These are phyloP conservation scores for Probosciger aterrimus DNA, from an alignment of 2,113 vertebrate genomes.

Conservation along the genomic window DNA sequence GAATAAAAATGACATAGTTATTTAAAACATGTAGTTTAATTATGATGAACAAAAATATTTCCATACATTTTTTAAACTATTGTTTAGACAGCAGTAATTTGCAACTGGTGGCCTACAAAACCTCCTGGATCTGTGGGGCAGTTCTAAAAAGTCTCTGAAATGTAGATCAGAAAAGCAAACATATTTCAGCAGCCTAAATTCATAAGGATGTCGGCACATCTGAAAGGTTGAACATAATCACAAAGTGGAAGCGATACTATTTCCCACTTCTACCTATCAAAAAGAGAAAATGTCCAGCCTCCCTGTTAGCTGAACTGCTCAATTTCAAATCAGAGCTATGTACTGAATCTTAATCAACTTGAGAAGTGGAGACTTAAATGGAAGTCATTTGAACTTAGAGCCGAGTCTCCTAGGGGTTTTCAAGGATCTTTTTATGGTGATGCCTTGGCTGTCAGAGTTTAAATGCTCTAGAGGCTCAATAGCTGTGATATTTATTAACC, in stretches of 20 bases:
- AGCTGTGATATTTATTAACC: slow-evolving; percentile 51
- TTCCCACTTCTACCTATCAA: slow-evolving; percentile 21
- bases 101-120: not conserved
- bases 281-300: slow-evolving; percentile 13
- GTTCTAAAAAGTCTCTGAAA: not conserved
- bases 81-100: not conserved
- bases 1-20: not conserved
- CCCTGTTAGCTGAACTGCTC: not conserved
- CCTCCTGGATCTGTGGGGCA: not conserved
- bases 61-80: not conserved
- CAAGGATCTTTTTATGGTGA: not conserved
- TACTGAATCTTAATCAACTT: slow-evolving; percentile 21
- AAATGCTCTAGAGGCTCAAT: slow-evolving; percentile 18
- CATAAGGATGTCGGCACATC: not conserved
- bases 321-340: not conserved
- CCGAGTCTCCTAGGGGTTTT: not conserved
- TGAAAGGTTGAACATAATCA: not conserved
- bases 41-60: not conserved
- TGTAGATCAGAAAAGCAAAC: not conserved
- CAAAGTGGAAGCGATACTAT: not conserved
- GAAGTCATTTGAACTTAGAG: slow-evolving; percentile 3
- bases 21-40: not conserved
- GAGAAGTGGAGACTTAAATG: slow-evolving; percentile 14
- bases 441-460: not conserved
- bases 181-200: not conserved